These are phyloP conservation scores for Connochaetes taurinus DNA, from an alignment of 2,113 vertebrate genomes.

Conservation along the genomic window DNA sequence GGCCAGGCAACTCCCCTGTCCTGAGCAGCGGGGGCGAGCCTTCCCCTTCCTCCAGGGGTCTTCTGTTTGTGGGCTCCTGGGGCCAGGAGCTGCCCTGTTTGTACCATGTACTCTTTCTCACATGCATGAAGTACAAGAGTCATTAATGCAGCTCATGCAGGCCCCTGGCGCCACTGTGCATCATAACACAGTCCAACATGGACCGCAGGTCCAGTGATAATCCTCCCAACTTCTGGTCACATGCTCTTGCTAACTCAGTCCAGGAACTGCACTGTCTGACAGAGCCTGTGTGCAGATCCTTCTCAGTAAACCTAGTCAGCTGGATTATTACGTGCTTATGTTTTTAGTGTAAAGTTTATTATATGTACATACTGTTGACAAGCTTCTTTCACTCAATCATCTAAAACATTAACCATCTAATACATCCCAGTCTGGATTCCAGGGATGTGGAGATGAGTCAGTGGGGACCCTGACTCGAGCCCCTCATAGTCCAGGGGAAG, in stretches of 20 bases:
- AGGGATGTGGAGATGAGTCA: neutral
- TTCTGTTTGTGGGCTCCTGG: neutral
- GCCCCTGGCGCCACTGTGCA: neutral
- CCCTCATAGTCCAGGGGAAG: neutral
- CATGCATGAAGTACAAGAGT: neutral
- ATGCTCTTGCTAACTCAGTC: neutral
- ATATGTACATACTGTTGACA: neutral
- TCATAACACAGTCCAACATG: too few relatives aligned
- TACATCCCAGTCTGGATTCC: neutral
- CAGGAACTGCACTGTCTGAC: neutral
- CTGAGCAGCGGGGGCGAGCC: neutral
- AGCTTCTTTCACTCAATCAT: neutral
- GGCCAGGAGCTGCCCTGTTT: neutral
- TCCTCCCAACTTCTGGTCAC: neutral
- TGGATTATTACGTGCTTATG: neutral
- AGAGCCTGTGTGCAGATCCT: too few relatives aligned
- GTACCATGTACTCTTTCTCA: neutral
- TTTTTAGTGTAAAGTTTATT: neutral
- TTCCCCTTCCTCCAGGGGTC: neutral
- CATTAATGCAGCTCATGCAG: fast-evolving
- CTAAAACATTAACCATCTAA: neutral
- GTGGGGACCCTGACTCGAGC: neutral
- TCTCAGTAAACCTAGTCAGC: neutral
- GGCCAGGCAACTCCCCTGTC: too few relatives aligned
- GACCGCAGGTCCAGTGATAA: neutral